Evolutionary conservation across 2,888 invertebrate species (phyloP).

Genomic region (Rhyacophila evoluta): DNA sequence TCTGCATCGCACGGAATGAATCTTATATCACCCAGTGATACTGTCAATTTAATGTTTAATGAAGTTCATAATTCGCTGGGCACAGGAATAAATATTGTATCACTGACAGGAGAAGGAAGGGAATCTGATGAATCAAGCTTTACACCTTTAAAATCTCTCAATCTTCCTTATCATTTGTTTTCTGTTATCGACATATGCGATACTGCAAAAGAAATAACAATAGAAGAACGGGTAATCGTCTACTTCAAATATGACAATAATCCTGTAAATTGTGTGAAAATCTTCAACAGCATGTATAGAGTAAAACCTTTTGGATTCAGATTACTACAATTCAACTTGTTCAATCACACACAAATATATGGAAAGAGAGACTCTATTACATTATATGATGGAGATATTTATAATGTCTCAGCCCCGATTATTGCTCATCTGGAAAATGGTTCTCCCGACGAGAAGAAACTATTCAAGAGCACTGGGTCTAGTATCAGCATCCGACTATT

Average conservation of each 20-base stretch:
- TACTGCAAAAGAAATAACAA: slow-evolving; percentile 88
- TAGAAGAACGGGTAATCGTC: slow-evolving; percentile 90
- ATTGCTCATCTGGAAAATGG: slow-evolving; percentile 81
- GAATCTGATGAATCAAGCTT: slow-evolving; percentile 91
- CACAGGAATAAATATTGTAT: slow-evolving; percentile 89
- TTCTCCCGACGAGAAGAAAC: slow-evolving; percentile 77
- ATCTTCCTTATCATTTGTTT: slow-evolving; percentile 91
- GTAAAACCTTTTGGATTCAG: slow-evolving; percentile 92
- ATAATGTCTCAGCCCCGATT: slow-evolving; percentile 81
- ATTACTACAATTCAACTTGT: slow-evolving; percentile 91
- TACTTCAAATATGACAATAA: slow-evolving; percentile 98
- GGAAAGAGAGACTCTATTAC: slow-evolving; percentile 87
- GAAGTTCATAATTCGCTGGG: slow-evolving; percentile 86
- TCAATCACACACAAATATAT: slow-evolving; percentile 85
- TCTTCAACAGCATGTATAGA: slow-evolving; percentile 87
- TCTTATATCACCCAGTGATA: slow-evolving; percentile 87
- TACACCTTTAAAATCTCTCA: slow-evolving; percentile 82
- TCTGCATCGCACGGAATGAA: slow-evolving; percentile 94
- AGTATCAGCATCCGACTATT: slow-evolving; percentile 91
- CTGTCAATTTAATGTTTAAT: slow-evolving; percentile 81
- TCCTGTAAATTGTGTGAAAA: slow-evolving; percentile 97
- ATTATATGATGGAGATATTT: slow-evolving; percentile 93
- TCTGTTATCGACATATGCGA: slow-evolving; percentile 97
- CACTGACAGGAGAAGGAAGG: slow-evolving; percentile 92
- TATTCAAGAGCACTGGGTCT: slow-evolving; percentile 81